A percentile compares a stretch with the other conserved stretches of the same genome.
Conservation (phyloP, 2,888 invertebrate genomes). For the Unio pictorum region DNA sequence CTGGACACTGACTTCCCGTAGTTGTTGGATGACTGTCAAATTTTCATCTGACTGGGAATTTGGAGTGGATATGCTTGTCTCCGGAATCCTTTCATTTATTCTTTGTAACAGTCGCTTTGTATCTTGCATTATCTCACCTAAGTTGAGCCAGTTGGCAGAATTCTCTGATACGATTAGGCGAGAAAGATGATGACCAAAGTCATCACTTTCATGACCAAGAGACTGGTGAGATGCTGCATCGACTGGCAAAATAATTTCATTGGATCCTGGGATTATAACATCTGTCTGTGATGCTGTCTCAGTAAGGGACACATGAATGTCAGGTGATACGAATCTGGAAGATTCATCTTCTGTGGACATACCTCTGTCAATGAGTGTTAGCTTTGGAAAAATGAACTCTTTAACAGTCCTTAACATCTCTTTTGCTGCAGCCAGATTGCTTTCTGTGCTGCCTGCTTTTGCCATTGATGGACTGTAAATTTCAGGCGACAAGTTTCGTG, state of each 20-base stretch:
- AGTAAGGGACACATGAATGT: slow-evolving; percentile 25
- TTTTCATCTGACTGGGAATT: slow-evolving; percentile 25
- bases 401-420: slow-evolving; percentile 31
- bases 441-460: too few relatives aligned
- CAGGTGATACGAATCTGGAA: slow-evolving; percentile 23
- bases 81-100: slow-evolving; percentile 41
- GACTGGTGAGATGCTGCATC: slow-evolving; percentile 37
- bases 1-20: slow-evolving; percentile 39
- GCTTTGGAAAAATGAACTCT: slow-evolving; percentile 28
- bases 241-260: slow-evolving; percentile 30
- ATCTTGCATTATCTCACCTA: slow-evolving; percentile 53
- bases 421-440: slow-evolving; percentile 2
- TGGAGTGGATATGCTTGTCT: slow-evolving; percentile 18
- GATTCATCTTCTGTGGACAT: slow-evolving; percentile 19
- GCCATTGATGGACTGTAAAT: too few relatives aligned
- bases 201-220: slow-evolving; percentile 34
- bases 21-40: slow-evolving; percentile 22
- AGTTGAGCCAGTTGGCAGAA: slow-evolving; percentile 43
- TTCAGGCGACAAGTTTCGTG: neutral
- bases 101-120: slow-evolving; percentile 43
- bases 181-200: slow-evolving; percentile 16
- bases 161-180: slow-evolving; percentile 35
- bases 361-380: slow-evolving; percentile 24
- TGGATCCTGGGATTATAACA: slow-evolving; percentile 7
- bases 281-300: slow-evolving; percentile 13